Percentiles rank a stretch among this genome's conserved stretches.
Evolutionary conservation across 2,113 vertebrate genomes (phyloP).

Genomic region (Bubalus kerabau): DNA sequence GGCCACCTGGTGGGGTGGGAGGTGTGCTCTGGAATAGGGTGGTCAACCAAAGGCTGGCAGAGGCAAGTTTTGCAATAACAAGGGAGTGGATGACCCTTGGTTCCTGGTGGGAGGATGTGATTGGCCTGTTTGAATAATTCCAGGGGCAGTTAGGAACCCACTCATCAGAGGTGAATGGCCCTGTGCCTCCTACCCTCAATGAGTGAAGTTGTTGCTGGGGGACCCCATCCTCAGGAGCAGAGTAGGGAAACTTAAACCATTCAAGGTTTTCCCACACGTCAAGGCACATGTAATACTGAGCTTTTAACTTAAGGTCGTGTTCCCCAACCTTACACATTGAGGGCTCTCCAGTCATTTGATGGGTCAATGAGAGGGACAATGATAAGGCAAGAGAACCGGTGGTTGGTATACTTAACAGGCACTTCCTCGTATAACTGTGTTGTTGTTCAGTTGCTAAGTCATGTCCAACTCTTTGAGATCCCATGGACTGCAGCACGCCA

Average conservation of each 20-base stretch:
- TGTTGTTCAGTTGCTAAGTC: neutral
- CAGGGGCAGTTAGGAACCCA: neutral
- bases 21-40: neutral
- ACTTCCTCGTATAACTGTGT: neutral
- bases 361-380: neutral
- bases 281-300: neutral
- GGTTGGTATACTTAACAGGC: neutral
- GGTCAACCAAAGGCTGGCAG: neutral
- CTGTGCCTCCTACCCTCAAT: rapidly evolving
- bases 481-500: neutral
- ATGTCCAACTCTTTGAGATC: neutral
- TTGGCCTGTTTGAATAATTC: neutral
- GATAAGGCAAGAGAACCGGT: neutral
- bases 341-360: neutral
- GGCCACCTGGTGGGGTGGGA: neutral
- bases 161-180: neutral
- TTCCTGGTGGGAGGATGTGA: neutral
- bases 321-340: neutral
- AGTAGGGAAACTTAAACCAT: neutral
- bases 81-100: too few species aligned
- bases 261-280: neutral
- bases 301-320: neutral
- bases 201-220: neutral
- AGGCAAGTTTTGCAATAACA: neutral
- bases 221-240: neutral